Percentiles rank a stretch among this genome's conserved stretches.
phyloP scores from a whole-genome alignment of 2,113 vertebrate genomes.

The Perca fluviatilis region DNA sequence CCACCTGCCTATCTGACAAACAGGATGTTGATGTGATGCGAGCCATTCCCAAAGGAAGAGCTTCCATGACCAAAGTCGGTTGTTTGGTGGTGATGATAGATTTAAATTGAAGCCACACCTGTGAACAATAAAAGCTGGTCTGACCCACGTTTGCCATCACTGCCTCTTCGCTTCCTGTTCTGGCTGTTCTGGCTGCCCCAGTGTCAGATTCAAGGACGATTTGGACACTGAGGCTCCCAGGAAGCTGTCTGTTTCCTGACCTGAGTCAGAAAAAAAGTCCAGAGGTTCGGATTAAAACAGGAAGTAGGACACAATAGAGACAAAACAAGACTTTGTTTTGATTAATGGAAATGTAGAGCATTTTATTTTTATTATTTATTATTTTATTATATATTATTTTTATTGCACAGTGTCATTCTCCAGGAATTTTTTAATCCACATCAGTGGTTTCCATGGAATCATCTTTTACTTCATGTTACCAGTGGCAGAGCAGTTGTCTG shows the following conservation, averaged over 20 bases:
- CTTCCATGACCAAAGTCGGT: neutral
- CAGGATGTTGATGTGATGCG: slow-evolving; percentile 42
- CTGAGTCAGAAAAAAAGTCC: slow-evolving; percentile 4
- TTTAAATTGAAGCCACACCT: slow-evolving; percentile 52
- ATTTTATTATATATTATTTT: no score
- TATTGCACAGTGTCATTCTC: neutral
- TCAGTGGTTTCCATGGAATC: neutral
- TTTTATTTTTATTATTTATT: no score
- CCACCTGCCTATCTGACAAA: slow-evolving; percentile 41
- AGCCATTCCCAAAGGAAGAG: slow-evolving; percentile 38
- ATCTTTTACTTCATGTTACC: neutral
- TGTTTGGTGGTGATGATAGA: slow-evolving; percentile 36
- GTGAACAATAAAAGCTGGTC: slow-evolving; percentile 19
- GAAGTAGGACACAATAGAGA: neutral
- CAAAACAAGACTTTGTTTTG: neutral
- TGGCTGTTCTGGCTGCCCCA: neutral
- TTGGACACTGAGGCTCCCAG: slow-evolving; percentile 44
- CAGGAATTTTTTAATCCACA: neutral
- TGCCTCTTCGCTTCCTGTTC: slow-evolving; percentile 34
- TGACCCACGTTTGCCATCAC: slow-evolving; percentile 20
- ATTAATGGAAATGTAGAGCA: neutral
- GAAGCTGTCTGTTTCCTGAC: slow-evolving; percentile 66
- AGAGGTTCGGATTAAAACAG: slow-evolving; percentile 15
- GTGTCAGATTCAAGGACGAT: slow-evolving; percentile 12
- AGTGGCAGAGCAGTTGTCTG: no score